Percentiles rank a stretch among this genome's conserved stretches.
phyloP scores from a whole-genome alignment of 1,140 invertebrate species.

The Sesamia nonagrioides region DNA sequence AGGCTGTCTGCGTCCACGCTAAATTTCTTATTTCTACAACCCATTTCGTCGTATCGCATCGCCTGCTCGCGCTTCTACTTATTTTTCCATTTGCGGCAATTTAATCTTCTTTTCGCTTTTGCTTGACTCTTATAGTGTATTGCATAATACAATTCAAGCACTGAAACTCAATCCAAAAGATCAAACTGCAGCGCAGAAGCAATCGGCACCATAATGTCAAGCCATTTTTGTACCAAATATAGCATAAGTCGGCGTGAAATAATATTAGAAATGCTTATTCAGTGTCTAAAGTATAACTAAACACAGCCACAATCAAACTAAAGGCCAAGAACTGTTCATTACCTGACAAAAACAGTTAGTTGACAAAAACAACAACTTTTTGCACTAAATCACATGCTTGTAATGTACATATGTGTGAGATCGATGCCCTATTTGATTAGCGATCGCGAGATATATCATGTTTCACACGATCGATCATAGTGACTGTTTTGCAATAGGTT shows the following conservation, averaged over 20 bases:
- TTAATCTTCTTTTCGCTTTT: too few species aligned
- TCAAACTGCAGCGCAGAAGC: neutral
- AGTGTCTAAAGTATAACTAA: too few species aligned
- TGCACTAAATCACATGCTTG: slow-evolving; percentile 1
- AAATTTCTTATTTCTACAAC: too few species aligned
- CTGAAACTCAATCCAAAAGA: neutral
- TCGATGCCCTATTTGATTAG: slow-evolving; percentile 32
- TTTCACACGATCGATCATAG: slow-evolving; percentile 37
- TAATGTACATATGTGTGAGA: slow-evolving; percentile 34
- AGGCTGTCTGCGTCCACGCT: neutral
- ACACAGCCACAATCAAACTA: neutral
- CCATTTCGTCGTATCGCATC: too few species aligned
- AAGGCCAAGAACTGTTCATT: slow-evolving; percentile 26
- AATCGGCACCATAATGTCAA: neutral
- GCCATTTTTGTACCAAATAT: too few species aligned
- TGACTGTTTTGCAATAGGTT: neutral
- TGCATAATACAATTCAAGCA: too few species aligned
- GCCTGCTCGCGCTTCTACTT: too few species aligned
- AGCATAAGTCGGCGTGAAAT: too few species aligned
- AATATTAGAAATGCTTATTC: too few species aligned
- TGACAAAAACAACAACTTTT: slow-evolving; percentile 29
- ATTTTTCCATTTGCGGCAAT: too few species aligned
- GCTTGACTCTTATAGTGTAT: too few species aligned
- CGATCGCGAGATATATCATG: slow-evolving; percentile 1
- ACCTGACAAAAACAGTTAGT: neutral